phyloP scores from a whole-genome alignment of 2,888 invertebrate species.

The Nomada fucata region DNA sequence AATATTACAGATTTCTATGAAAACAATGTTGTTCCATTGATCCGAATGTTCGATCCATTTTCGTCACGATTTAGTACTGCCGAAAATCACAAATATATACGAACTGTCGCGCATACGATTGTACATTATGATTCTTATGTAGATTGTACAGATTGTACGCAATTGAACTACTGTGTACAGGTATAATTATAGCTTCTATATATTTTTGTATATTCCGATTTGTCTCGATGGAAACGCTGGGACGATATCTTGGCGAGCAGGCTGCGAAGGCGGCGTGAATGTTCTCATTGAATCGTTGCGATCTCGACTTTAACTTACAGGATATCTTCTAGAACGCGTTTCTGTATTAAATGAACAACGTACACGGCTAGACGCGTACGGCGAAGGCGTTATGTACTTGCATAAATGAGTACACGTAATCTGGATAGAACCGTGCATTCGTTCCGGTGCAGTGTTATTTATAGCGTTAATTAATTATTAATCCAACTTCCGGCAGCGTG shows the following conservation, averaged over 20 bases:
- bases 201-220: neutral
- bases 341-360: constrained; percentile 30
- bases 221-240: neutral
- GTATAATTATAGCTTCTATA: neutral
- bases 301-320: neutral
- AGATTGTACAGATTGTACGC: too few species aligned
- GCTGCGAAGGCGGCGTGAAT: constrained; percentile 1
- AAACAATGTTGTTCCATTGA: neutral
- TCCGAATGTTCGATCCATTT: neutral
- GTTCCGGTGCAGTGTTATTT: constrained; percentile 32
- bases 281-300: constrained; percentile 5
- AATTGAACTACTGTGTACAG: too few species aligned
- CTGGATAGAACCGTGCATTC: constrained; percentile 41
- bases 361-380: constrained; percentile 20
- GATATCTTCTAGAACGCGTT: constrained; percentile 10
- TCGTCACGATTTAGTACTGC: neutral
- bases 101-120: neutral
- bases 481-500: constrained; percentile 26
- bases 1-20: neutral
- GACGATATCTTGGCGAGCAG: neutral
- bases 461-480: constrained; percentile 38
- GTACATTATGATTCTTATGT: neutral
- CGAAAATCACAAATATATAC: neutral
- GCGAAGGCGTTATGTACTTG: constrained; percentile 60
- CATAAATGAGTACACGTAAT: constrained; percentile 51